phyloP scores from a whole-genome alignment of 2,113 vertebrate species.

The Cryptomyrus ogoouensis region DNA sequence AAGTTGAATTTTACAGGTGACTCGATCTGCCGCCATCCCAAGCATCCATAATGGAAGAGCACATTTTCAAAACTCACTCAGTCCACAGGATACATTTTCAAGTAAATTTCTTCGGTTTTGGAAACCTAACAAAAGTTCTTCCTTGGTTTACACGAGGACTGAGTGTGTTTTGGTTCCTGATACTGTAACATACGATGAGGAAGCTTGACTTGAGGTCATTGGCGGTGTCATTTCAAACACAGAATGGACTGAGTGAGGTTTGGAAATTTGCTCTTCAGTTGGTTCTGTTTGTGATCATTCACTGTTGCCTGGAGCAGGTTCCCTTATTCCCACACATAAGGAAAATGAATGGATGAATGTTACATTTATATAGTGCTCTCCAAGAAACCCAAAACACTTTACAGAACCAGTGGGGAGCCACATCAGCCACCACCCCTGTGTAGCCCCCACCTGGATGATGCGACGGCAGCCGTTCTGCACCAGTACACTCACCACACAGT shows the following conservation, averaged over 20 bases:
- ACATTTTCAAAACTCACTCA: background rate
- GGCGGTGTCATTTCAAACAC: background rate
- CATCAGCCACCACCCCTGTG: no score
- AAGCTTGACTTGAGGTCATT: background rate
- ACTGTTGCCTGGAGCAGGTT: background rate
- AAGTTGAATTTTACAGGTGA: slow-evolving; percentile 41
- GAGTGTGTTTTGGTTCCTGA: background rate
- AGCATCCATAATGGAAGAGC: background rate
- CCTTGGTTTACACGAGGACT: background rate
- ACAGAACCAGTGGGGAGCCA: no score
- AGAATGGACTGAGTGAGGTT: background rate
- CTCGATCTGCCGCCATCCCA: background rate
- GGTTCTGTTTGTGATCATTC: background rate
- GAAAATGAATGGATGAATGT: background rate
- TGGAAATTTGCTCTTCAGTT: background rate
- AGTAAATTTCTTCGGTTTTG: background rate
- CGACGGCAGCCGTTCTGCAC: no score
- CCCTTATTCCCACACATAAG: background rate
- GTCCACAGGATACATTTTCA: background rate
- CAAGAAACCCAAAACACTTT: no score
- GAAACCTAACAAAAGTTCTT: background rate
- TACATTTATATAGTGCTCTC: background rate
- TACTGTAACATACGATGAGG: background rate
- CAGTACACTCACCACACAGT: no score
- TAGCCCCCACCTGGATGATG: no score